phyloP scores from a whole-genome alignment of 2,797 vertebrate species.

The Acipenser oxyrinchus region DNA sequence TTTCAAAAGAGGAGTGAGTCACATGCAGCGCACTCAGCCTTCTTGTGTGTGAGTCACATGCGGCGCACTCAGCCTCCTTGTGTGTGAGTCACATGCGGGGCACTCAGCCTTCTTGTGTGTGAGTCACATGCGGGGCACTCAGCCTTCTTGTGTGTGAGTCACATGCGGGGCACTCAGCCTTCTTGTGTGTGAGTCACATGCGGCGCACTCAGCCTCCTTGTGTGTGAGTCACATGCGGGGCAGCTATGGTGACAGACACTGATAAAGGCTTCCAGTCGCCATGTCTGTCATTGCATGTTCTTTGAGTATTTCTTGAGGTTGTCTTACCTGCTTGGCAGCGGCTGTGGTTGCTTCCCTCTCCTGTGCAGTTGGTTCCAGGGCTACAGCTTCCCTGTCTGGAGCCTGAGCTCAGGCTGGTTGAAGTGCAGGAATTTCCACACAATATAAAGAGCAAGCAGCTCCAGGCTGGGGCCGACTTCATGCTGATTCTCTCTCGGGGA shows the following conservation, averaged over 20 bases:
- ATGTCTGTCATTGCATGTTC: too few species aligned
- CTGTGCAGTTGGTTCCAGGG: conserved; percentile 2
- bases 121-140: not conserved
- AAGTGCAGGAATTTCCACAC: not conserved
- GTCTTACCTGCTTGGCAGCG: conserved; percentile 53
- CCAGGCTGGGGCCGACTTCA: not conserved
- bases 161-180: not conserved
- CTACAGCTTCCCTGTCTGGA: not conserved
- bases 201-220: not conserved
- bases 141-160: not conserved
- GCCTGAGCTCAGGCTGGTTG: not conserved
- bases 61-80: not conserved
- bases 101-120: not conserved
- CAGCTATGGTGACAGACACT: too few species aligned
- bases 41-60: not conserved
- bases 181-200: not conserved
- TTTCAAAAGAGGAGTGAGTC: conserved; percentile 25
- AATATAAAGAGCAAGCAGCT: not conserved
- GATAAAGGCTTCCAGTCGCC: too few species aligned
- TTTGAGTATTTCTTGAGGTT: too few species aligned
- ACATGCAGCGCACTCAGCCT: not conserved
- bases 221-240: not conserved
- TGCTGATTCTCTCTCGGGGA: not conserved
- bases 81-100: not conserved
- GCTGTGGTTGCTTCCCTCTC: conserved; percentile 21